These are phyloP conservation scores for Watsonalla cultraria DNA, from an alignment of 2,888 invertebrate species.

Conservation along the genomic window DNA sequence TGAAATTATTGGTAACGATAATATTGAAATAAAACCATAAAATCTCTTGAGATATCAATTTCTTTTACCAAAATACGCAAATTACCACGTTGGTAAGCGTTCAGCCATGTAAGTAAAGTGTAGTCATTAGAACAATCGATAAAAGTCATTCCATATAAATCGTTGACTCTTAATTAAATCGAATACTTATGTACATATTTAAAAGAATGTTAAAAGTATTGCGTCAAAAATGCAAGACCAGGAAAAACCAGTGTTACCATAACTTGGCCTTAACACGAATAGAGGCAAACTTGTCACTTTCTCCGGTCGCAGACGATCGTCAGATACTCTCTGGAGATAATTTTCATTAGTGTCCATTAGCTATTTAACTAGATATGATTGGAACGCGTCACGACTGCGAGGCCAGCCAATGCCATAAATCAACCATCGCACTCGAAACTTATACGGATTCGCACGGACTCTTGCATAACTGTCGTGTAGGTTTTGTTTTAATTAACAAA, in stretches of 20 bases:
- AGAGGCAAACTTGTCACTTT: constrained; percentile 61
- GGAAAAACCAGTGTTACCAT: not conserved
- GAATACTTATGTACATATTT: not conserved
- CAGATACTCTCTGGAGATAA: constrained; percentile 68
- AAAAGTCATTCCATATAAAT: not conserved
- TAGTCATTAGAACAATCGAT: not conserved
- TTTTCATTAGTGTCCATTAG: constrained; percentile 76
- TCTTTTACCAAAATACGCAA: too few relatives aligned
- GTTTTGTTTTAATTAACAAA: constrained; percentile 22
- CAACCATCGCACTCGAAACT: constrained; percentile 45
- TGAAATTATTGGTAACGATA: too few relatives aligned
- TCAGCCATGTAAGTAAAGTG: too few relatives aligned
- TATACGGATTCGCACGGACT: constrained; percentile 39
- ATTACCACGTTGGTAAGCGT: too few relatives aligned
- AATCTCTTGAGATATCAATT: too few relatives aligned
- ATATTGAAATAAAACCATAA: too few relatives aligned
- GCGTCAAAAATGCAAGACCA: constrained; percentile 8
- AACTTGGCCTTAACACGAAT: constrained; percentile 45
- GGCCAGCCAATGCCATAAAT: constrained; percentile 58
- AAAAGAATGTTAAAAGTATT: not conserved
- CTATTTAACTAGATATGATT: constrained; percentile 74
- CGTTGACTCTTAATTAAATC: not conserved
- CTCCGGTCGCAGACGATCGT: constrained; percentile 56
- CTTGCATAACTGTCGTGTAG: constrained; percentile 38
- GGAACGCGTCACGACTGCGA: constrained; percentile 60